Base-by-base conservation (phyloP, 2,888 invertebrate genomes). In the Dromius quadrimaculatus region DNA sequence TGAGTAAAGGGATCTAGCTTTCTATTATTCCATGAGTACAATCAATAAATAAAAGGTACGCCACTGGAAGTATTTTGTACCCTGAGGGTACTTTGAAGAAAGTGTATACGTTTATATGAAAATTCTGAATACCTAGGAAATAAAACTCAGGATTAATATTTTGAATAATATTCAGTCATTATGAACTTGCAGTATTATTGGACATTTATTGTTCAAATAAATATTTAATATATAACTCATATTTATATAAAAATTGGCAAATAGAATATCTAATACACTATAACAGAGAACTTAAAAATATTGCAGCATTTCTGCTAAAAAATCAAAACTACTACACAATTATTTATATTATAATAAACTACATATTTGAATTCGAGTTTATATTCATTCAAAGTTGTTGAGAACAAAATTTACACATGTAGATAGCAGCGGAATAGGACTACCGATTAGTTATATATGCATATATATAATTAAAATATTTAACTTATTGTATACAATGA, bases 191-290 rank as follows among this genome's bases (percentile, higher is more conserved):
- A 36, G 20, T 59, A 59, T 36, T 59, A 36, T 59, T 59, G 11
- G 36, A 59, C 59, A 59, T 59, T 59, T 59, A 59, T 59, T 59
- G 34, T 59, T 36, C 36, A 59, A 59, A 59, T 59, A 59, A 59
- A 59, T 36, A 59, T 59, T 36, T 59, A 59, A 59, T 36, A 59
- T 59, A 59, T 59, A 59, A 59, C 34, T 59, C 50, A 54, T 54
- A 54, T 54, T 54, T 54, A 54, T 54, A 54, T 54, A 54, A 54
- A 54, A 54, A 54, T 54, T 54, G 50, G 50, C 50, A 54, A 41
- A 54, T 54, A 54, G 50, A 54, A 54, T 54, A 13, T 54, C 50
- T 54, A 54, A 54, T 23, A 54, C 50, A 54, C 50, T 54, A 54
- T 54, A 54, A 54, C 50, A 54, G 50, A 54, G 50, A 54, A 54